phyloP scores from a whole-genome alignment of 1,140 invertebrate species.

The Brachionus calyciflorus region DNA sequence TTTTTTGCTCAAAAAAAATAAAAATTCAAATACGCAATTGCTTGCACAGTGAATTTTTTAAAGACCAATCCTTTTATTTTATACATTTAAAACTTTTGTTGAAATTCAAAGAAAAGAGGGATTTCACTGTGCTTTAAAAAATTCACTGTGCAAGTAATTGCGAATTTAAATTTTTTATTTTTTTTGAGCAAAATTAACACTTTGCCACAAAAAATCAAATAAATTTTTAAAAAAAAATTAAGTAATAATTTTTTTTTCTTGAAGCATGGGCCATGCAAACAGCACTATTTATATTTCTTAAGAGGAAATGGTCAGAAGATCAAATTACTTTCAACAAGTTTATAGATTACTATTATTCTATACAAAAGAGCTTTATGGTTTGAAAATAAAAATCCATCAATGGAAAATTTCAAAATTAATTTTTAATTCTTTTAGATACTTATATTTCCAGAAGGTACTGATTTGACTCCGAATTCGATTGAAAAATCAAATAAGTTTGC shows the following conservation, averaged over 20 bases:
- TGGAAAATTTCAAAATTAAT: neutral
- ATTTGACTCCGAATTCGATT: conserved; percentile 72
- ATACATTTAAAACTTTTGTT: no score
- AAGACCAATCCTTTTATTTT: no score
- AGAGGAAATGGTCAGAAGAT: conserved; percentile 75
- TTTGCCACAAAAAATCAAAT: no score
- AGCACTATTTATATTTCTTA: conserved; percentile 77
- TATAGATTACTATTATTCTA: conserved; percentile 70
- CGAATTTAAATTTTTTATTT: no score
- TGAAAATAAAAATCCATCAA: neutral
- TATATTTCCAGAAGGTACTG: conserved; percentile 84
- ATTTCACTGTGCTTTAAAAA: no score
- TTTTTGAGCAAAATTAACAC: no score
- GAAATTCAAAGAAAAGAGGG: no score
- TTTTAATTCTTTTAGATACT: conserved; percentile 63
- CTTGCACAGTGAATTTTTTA: no score
- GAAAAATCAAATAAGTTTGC: conserved; percentile 73
- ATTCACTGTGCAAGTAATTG: no score
- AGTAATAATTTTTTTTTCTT: neutral
- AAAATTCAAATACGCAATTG: no score
- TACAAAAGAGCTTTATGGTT: conserved; percentile 62
- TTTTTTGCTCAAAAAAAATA: no score
- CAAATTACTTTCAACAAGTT: conserved; percentile 68
- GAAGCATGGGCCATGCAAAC: conserved; percentile 82
- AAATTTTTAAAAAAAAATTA: neutral